Conservation (phyloP, 2,888 invertebrate species). For the Caenorhabditis angaria region DNA sequence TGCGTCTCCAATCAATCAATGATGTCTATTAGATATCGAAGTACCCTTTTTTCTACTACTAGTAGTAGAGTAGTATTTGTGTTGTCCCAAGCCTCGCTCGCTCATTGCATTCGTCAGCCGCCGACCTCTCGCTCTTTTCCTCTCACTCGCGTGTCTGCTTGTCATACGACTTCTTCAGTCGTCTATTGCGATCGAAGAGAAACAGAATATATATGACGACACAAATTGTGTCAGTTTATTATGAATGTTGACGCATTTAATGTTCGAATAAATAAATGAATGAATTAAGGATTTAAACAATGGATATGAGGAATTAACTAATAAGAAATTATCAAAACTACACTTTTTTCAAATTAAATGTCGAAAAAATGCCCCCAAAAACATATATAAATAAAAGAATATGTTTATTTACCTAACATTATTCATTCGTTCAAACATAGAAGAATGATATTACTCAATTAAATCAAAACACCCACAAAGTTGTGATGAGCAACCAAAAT, state of each 20-base stretch:
- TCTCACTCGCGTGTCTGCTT: neutral
- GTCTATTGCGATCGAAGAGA: neutral
- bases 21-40: conserved; percentile 4
- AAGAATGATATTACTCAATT: neutral
- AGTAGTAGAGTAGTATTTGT: conserved; percentile 2
- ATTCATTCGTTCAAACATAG: neutral
- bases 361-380: neutral
- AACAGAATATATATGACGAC: no score
- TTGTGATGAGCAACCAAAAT: neutral
- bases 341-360: neutral
- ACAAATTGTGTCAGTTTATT: neutral
- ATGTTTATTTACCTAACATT: neutral
- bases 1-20: conserved; percentile 4
- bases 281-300: neutral
- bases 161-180: conserved; percentile 2
- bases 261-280: neutral
- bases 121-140: neutral
- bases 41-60: conserved; percentile 1
- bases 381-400: no score
- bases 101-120: neutral
- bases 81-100: neutral
- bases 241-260: neutral
- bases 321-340: no score
- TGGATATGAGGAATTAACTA: neutral
- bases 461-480: neutral